Conservation (phyloP, 2,888 invertebrate genomes). For the Pachliopta kotzebuea region DNA sequence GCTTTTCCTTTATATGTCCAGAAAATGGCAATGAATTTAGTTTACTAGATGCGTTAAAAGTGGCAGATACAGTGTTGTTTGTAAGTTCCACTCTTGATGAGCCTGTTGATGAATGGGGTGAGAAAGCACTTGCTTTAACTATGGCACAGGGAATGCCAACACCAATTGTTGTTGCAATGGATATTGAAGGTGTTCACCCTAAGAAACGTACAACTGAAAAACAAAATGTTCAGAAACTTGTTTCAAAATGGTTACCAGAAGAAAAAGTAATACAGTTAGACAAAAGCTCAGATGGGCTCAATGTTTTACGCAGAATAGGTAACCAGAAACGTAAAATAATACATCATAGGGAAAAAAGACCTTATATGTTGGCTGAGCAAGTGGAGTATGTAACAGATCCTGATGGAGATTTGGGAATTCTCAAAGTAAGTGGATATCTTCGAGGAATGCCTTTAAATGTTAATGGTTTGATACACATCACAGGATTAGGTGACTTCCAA, state of each 20-base stretch:
- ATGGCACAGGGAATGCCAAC: conserved; percentile 92
- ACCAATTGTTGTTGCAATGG: conserved; percentile 86
- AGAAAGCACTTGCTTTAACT: conserved; percentile 86
- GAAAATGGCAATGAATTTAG: conserved; percentile 86
- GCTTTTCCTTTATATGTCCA: conserved; percentile 90
- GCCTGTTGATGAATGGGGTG: conserved; percentile 89
- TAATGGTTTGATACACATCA: conserved; percentile 93
- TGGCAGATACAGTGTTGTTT: conserved; percentile 91
- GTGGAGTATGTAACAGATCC: conserved; percentile 82
- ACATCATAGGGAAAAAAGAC: conserved; percentile 86
- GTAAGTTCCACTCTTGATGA: conserved; percentile 87
- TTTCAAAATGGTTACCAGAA: conserved; percentile 88
- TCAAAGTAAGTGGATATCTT: conserved; percentile 93
- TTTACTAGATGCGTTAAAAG: conserved; percentile 90
- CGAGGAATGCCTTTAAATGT: conserved; percentile 91
- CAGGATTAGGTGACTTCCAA: conserved; percentile 96
- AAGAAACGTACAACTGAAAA: conserved; percentile 87
- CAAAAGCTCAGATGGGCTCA: conserved; percentile 86
- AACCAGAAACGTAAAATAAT: conserved; percentile 89
- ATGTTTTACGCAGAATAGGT: conserved; percentile 84
- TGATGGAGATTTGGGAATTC: conserved; percentile 79
- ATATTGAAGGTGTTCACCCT: conserved; percentile 85
- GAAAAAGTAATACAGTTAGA: conserved; percentile 91
- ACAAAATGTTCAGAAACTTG: conserved; percentile 82
- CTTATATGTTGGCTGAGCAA: conserved; percentile 92